Conservation (phyloP, 2,797 vertebrate genomes). For the Knipowitschia caucasica region DNA sequence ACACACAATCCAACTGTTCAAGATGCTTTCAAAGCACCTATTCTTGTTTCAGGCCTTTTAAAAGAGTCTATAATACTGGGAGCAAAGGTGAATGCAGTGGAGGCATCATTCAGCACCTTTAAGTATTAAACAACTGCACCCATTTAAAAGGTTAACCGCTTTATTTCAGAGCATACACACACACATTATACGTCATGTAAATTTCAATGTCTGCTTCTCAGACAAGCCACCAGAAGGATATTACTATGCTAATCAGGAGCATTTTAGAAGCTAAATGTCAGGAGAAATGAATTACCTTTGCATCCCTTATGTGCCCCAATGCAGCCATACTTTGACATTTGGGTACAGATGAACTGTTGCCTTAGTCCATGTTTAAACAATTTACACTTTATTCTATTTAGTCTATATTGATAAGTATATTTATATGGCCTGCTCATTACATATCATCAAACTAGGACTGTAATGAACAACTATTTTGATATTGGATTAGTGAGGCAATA, state of each 20-base stretch:
- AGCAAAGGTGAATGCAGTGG: slow-evolving; percentile 50
- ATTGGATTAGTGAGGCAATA: too few relatives aligned
- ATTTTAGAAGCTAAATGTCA: slow-evolving; percentile 78
- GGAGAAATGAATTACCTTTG: slow-evolving; percentile 74
- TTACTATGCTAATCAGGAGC: slow-evolving; percentile 75
- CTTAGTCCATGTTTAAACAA: slow-evolving; percentile 1
- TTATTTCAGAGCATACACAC: slow-evolving; percentile 54
- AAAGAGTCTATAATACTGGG: slow-evolving; percentile 15
- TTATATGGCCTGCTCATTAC: too few relatives aligned
- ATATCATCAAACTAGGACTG: too few relatives aligned
- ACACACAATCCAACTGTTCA: slow-evolving; percentile 14
- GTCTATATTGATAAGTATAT: too few relatives aligned
- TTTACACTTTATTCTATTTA: too few relatives aligned
- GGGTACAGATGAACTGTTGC: slow-evolving; percentile 35
- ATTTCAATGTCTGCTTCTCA: slow-evolving; percentile 62
- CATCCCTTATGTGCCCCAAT: slow-evolving; percentile 43
- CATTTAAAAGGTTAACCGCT: slow-evolving; percentile 73
- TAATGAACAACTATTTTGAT: too few relatives aligned
- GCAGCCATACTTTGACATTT: slow-evolving; percentile 68
- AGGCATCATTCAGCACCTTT: slow-evolving; percentile 49
- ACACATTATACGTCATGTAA: slow-evolving; percentile 64
- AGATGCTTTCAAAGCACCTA: neutral
- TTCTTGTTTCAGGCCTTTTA: slow-evolving; percentile 8
- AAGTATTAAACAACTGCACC: slow-evolving; percentile 57
- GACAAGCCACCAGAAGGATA: slow-evolving; percentile 55